Base-by-base conservation (phyloP, 2,888 invertebrate genomes). In the Andrena marginata region DNA sequence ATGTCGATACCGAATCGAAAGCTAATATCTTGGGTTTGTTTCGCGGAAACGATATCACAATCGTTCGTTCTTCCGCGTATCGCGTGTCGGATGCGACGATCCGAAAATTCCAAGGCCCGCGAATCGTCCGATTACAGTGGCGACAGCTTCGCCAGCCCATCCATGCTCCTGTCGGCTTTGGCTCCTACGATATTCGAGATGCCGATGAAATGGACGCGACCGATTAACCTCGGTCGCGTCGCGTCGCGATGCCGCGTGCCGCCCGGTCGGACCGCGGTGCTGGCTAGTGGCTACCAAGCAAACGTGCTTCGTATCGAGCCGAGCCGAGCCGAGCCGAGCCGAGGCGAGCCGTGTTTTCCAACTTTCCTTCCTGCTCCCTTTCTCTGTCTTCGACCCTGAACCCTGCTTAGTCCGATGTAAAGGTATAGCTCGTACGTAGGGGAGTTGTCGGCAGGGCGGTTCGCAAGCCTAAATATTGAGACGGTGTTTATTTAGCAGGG, bases 401-500 rank as follows among this genome's bases (percentile, higher is more conserved):
- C 81, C 80, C 84, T 77, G 76, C 67, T 72, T 77, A 56, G 79
- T 71, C 67, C 56, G n/a, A 59, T 62, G 49, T 16, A 60, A 67
- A 48, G 51, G 69, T 62, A 70, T 67, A 73, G 23, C 59, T 78
- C 76, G 73, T 85, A 86, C 80, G 85, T 83, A 77, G 82, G 87
- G 86, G 63, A 64, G 80, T 79, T 63, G 67, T 63, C 68, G 81
- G 82, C 74, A 56, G 75, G 84, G 85, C 86, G 86, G 86, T 86
- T 87, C 87, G 87, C 90, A 79, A 90, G 92, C 93, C 94, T 93
- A 94, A 94, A 94, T 94, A 94, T 94, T 93, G 93, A 93, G 93
- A 93, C 92, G 93, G 93, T 92, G 92, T 94, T 94, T 94, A 93
- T 93, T 94, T 94, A 94, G 90, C 92, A 89, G 88, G 89, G 92